Percentiles rank a stretch among this genome's conserved stretches.
Conservation (phyloP, 2,888 invertebrate genomes). For the Caenorhabditis imperialis region DNA sequence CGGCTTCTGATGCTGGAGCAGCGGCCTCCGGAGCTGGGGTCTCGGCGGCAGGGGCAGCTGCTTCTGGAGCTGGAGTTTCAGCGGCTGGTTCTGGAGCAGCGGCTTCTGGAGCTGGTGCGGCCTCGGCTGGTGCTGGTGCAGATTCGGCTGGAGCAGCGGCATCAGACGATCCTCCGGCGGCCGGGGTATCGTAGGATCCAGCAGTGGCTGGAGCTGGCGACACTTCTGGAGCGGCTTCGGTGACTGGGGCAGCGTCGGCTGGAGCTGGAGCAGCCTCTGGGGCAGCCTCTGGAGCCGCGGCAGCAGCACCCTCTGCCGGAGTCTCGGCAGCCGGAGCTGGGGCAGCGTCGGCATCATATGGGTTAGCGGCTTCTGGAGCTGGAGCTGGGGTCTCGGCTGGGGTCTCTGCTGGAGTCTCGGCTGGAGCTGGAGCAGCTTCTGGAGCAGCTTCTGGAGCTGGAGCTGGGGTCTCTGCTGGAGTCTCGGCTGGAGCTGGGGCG, state of each 20-base stretch:
- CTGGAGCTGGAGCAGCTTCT: slow-evolving; percentile 13
- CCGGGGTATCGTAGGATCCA: not conserved
- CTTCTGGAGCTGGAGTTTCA: slow-evolving; percentile 8
- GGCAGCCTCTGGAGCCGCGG: not conserved
- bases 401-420: slow-evolving; percentile 31
- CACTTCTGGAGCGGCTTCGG: slow-evolving; percentile 8
- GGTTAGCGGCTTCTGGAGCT: slow-evolving; percentile 26
- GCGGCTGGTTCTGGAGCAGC: slow-evolving; percentile 24
- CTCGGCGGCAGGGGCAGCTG: slow-evolving; percentile 6
- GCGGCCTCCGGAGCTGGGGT: slow-evolving; percentile 19
- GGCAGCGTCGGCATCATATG: slow-evolving; percentile 8
- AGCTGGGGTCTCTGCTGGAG: slow-evolving; percentile 12
- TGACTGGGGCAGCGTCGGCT: slow-evolving; percentile 6
- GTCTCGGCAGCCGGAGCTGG: not conserved
- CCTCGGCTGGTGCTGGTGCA: slow-evolving; percentile 39
- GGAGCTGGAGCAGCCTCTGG: slow-evolving; percentile 4
- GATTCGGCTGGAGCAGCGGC: slow-evolving; percentile 24
- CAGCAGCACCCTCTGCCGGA: slow-evolving; percentile 1
- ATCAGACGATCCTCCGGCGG: slow-evolving; percentile 25
- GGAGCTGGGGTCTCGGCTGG: slow-evolving; percentile 33
- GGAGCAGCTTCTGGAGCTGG: slow-evolving; percentile 10
- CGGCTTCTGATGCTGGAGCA: slow-evolving; percentile 16
- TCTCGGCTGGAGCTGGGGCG: slow-evolving; percentile 15
- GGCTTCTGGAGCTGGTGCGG: slow-evolving; percentile 14
- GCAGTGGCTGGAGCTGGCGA: slow-evolving; percentile 24